A percentile compares a stretch with the other conserved stretches of the same genome.
These are phyloP conservation scores for Danio tinwini DNA, from an alignment of 2,797 vertebrate genomes.

Conservation along the genomic window DNA sequence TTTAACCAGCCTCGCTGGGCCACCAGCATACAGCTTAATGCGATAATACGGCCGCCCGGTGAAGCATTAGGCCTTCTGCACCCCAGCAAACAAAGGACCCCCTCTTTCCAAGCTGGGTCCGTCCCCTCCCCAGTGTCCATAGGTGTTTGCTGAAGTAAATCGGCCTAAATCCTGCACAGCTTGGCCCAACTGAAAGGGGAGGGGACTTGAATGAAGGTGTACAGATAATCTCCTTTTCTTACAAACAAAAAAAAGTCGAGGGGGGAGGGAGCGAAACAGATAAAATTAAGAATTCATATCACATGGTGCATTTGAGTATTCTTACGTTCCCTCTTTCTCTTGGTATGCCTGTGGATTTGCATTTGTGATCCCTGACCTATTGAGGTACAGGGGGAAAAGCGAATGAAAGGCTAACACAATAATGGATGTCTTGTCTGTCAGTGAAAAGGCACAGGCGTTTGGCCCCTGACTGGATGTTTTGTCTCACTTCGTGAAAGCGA, in stretches of 20 bases:
- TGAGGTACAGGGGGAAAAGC: slow-evolving; percentile 59
- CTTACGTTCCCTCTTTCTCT: slow-evolving; percentile 73
- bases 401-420: slow-evolving; percentile 63
- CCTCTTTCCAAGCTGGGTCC: slow-evolving; percentile 82
- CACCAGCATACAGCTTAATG: slow-evolving; percentile 86
- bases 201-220: slow-evolving; percentile 79
- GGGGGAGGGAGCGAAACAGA: slow-evolving; percentile 59
- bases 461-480: slow-evolving; percentile 51
- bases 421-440: slow-evolving; percentile 58
- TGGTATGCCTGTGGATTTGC: slow-evolving; percentile 62
- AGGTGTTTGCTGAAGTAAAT: slow-evolving; percentile 94
- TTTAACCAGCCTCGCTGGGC: slow-evolving; percentile 79
- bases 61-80: slow-evolving; percentile 82
- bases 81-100: slow-evolving; percentile 88
- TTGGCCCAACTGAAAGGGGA: slow-evolving; percentile 77
- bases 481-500: slow-evolving; percentile 52
- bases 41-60: slow-evolving; percentile 82
- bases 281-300: slow-evolving; percentile 89
- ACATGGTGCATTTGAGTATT: slow-evolving; percentile 85
- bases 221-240: slow-evolving; percentile 90
- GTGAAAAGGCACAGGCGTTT: slow-evolving; percentile 53
- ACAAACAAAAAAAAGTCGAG: slow-evolving; percentile 75
- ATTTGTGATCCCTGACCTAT: slow-evolving; percentile 74
- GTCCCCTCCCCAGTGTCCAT: slow-evolving; percentile 83
- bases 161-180: slow-evolving; percentile 89